Percentiles rank a stretch among this genome's conserved stretches.
Evolutionary conservation across 2,113 vertebrate species (phyloP).

Genomic region (Cricetomys ansorgei): DNA sequence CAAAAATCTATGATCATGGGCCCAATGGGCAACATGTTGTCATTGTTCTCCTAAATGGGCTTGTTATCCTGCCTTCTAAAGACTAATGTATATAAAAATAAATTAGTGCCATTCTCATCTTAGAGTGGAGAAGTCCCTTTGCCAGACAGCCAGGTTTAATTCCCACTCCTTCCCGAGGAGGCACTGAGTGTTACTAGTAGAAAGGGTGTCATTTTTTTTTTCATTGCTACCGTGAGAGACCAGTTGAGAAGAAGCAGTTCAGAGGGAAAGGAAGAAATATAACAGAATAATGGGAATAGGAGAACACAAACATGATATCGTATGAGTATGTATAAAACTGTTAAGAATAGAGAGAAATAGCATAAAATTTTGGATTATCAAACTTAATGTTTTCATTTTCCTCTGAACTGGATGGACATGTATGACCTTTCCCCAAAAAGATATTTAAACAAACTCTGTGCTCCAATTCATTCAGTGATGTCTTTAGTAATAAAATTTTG

Average conservation of each 20-base stretch:
- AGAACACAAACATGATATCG: constrained; percentile 9
- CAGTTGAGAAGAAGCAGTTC: not conserved
- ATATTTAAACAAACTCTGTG: not conserved
- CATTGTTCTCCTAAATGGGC: not conserved
- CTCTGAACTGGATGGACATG: not conserved
- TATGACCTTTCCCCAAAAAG: not conserved
- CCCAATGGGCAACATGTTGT: not conserved
- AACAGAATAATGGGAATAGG: not conserved
- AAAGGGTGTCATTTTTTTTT: not conserved
- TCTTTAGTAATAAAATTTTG: not conserved
- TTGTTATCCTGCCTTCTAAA: not conserved
- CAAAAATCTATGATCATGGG: not conserved
- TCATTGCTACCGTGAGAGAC: not conserved
- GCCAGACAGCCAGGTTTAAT: not conserved
- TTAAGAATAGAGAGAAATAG: not conserved
- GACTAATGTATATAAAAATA: not conserved
- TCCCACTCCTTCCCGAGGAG: not conserved
- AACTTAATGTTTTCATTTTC: not conserved
- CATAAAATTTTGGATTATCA: constrained; percentile 66
- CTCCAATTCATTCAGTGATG: not conserved
- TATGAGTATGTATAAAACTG: constrained; percentile 81
- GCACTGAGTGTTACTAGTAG: not conserved
- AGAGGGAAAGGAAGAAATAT: not conserved
- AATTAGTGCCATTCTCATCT: not conserved
- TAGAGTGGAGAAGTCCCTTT: not conserved